Evolutionary conservation across 2,797 vertebrate species (phyloP), one percentile per base, ranked within the genome.

Genomic region (Pangasius macronema): DNA sequence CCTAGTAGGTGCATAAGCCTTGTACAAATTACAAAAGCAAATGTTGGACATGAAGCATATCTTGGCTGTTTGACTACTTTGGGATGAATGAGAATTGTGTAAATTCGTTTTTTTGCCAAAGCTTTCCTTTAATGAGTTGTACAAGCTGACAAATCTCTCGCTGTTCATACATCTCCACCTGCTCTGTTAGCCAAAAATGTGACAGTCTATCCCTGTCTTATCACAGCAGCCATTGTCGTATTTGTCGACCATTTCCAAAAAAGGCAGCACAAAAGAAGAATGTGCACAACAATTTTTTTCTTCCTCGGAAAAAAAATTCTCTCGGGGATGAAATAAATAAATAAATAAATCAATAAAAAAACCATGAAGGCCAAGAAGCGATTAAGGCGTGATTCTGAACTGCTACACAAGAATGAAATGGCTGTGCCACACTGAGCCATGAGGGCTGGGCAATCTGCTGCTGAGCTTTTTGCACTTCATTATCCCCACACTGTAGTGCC

Each of bases 391-490:
- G 73, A 87, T 85, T 86, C 91, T 92, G 92, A 94, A 93, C 93
- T 91, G 92, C 92, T 92, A 93, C 92, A 94, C 94, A 93, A 94
- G 93, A 93, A 92, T 87, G 89, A 87, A 79, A 91, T 91, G 90
- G 92, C 93, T 93, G 91, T 75, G 91, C 91, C 87, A 86, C 89
- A 89, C 92, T 42, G 91, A 93, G 93, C 90, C 89, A 92, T 90
- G 93, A 95, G 94, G 95, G 94, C 92, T 93, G 92, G 91, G 94
- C 65, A 94, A 94, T 92, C 91, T 91, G 92, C 92, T 92, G 92
- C 92, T 92, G 93, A 92, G 92, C 93, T 93, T 93, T 91, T 93
- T 90, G 92, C 91, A 89, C 93, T 89, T 89, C 79, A 89, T 92
- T 90, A 89, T 87, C 90, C 84, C 73, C 55, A 42, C n/a, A 73